Percentiles rank a stretch among this genome's conserved stretches.
These are phyloP conservation scores for Drosophila affinis DNA, from an alignment of 2,888 invertebrate species.

Conservation along the genomic window DNA sequence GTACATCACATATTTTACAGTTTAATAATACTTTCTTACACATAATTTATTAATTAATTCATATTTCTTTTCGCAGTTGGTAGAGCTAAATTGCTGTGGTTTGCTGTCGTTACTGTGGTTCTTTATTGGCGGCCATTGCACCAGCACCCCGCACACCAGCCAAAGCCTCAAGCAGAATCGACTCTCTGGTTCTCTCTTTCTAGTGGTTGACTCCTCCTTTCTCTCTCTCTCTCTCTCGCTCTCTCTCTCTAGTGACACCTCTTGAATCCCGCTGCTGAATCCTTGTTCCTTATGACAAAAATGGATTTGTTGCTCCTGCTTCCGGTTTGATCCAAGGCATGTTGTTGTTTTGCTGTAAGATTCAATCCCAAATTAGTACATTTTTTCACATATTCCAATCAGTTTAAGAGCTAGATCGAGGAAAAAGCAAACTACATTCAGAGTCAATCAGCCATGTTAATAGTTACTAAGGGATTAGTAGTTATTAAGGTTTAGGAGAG, in stretches of 20 bases:
- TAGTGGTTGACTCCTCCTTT: conserved; percentile 25
- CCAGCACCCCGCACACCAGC: conserved; percentile 34
- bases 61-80: conserved; percentile 45
- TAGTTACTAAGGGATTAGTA: conserved; percentile 16
- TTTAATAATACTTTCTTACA: conserved; percentile 81
- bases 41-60: conserved; percentile 67
- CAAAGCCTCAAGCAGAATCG: conserved; percentile 31
- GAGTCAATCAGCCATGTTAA: conserved; percentile 34
- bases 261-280: conserved; percentile 18
- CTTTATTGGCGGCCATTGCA: conserved; percentile 17
- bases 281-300: conserved; percentile 81
- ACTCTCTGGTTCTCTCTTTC: conserved; percentile 17
- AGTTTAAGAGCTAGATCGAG: background rate
- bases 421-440: conserved; percentile 56
- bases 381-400: background rate
- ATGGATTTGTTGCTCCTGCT: conserved; percentile 84
- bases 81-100: conserved; percentile 34
- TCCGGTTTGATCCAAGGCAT: conserved; percentile 84
- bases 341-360: conserved; percentile 81
- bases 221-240: background rate
- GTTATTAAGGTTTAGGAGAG: conserved; percentile 18
- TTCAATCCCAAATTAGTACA: conserved; percentile 18
- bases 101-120: conserved; percentile 38
- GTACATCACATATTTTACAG: conserved; percentile 79
- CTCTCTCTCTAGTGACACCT: conserved; percentile 10